These are phyloP conservation scores for Chaunax sp. DNA, from an alignment of 2,797 vertebrate genomes.

Conservation along the genomic window DNA sequence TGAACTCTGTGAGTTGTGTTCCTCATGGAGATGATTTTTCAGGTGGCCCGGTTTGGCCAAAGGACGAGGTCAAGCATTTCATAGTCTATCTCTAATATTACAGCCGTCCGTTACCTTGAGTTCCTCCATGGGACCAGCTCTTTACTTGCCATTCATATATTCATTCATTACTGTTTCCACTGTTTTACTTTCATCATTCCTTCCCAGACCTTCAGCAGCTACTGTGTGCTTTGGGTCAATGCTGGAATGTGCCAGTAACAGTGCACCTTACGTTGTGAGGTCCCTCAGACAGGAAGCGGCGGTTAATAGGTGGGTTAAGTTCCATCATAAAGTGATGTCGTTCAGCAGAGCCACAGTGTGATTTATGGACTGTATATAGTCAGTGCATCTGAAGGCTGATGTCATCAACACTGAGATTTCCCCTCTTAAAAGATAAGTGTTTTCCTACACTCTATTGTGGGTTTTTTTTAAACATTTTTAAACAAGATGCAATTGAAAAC, in stretches of 20 bases:
- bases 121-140: constrained; percentile 28
- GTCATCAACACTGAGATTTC: constrained; percentile 22
- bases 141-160: constrained; percentile 34
- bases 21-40: constrained; percentile 63
- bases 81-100: constrained; percentile 53
- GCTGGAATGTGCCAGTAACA: constrained; percentile 58
- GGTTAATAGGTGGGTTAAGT: constrained; percentile 33
- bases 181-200: constrained; percentile 37
- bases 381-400: constrained; percentile 17
- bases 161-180: constrained; percentile 55
- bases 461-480: no score
- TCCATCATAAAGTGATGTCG: constrained; percentile 49
- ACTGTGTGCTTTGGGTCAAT: constrained; percentile 57
- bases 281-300: constrained; percentile 44
- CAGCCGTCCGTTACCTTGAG: constrained; percentile 34
- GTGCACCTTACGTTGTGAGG: constrained; percentile 43
- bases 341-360: constrained; percentile 36
- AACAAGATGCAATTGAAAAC: no score
- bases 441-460: no score
- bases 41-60: constrained; percentile 75
- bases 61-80: constrained; percentile 58
- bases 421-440: no score
- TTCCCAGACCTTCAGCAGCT: constrained; percentile 36
- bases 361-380: constrained; percentile 57
- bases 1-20: constrained; percentile 61